phyloP scores from a whole-genome alignment of 2,113 vertebrate species.

The Leucoraja erinaceus region DNA sequence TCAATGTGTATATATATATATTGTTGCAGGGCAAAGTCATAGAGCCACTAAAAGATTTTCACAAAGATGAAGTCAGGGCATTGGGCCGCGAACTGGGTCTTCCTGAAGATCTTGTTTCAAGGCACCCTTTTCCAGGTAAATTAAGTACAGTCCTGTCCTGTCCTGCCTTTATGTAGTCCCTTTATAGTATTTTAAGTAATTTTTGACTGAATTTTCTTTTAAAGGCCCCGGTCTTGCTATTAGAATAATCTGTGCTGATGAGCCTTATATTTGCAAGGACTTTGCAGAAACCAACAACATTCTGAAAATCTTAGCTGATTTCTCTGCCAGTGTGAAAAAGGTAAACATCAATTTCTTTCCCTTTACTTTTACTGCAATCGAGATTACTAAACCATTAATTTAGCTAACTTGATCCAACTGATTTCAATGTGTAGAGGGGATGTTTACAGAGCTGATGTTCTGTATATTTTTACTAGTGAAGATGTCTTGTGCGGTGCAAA shows the following conservation, averaged over 20 bases:
- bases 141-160: background rate
- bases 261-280: slow-evolving; percentile 96
- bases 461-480: background rate
- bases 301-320: slow-evolving; percentile 94
- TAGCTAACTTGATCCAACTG: background rate
- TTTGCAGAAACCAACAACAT: slow-evolving; percentile 98
- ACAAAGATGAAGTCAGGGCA: slow-evolving; percentile 93
- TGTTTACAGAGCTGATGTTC: background rate
- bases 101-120: slow-evolving; percentile 87
- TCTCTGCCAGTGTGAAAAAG: slow-evolving; percentile 97
- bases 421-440: background rate
- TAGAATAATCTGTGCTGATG: slow-evolving; percentile 95
- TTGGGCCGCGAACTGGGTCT: slow-evolving; percentile 89
- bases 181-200: background rate
- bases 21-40: slow-evolving; percentile 84
- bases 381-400: background rate
- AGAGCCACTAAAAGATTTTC: slow-evolving; percentile 95
- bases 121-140: slow-evolving; percentile 92
- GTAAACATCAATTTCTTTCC: slow-evolving; percentile 50
- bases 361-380: background rate
- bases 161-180: background rate
- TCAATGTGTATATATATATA: background rate
- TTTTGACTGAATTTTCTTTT: slow-evolving; percentile 7
- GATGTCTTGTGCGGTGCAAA: background rate
- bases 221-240: slow-evolving; percentile 93